Base-by-base conservation (phyloP, 2,888 invertebrate genomes). In the Leptinotarsa peninsularis region DNA sequence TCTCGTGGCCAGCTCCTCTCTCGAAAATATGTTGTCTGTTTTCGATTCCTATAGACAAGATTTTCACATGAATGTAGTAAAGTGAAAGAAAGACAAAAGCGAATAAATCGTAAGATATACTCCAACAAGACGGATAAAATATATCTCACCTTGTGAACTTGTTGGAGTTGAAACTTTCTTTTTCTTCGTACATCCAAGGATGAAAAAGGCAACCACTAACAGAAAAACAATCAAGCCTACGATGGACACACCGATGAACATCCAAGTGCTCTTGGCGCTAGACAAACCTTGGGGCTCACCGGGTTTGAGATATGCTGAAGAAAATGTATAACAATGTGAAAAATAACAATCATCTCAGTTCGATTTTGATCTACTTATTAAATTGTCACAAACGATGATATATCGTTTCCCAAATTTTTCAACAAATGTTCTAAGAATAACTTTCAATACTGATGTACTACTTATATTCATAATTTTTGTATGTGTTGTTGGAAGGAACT, bases 271-370 rank as follows among this genome's bases (percentile, higher is more conserved):
- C 75, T 90, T 88, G 66, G 88, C 84, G 82, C 89, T 81, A 82
- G 91, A 86, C 21, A 91, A 90, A 2, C 92, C 92, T 78, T 93
- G 87, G 4, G 93, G 92, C 79, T 91, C 91, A 1, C 91, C 90
- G 56, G 92, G 91, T 86, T 92, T 93, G 84, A 94, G 88, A 87
- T 93, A 94, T 77, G 94, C 94, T 94, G 89, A 27, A 87, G 87
- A 56, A 68, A 63, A 67, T n/a, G 71, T 15, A 63, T 49, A 43
- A 43, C 10, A 43, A 43, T 43, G 43, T 43, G 43, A 43, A 13
- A 43, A 43, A 43, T 43, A 43, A 43, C 43, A 43, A 43, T 43
- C 3, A 43, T 3, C 43, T 43, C 43, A 43, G 43, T 43, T 43
- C 43, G 10, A 43, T 10, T 10, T 43, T 10, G 2, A 43, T 43